phyloP scores from a whole-genome alignment of 2,888 invertebrate species.

The Phyto melanocephala region DNA sequence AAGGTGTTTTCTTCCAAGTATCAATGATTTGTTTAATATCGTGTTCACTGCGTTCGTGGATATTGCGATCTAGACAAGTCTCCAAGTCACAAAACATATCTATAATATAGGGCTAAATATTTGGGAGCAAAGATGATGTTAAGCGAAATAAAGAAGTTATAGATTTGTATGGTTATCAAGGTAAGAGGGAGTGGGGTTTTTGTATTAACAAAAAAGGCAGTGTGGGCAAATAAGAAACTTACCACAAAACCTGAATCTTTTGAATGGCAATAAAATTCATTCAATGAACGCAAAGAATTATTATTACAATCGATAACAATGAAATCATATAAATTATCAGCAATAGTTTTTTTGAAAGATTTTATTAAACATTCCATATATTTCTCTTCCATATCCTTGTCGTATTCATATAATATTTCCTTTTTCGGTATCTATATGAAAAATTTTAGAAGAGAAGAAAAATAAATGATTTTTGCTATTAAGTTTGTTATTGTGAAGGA shows the following conservation, averaged over 20 bases:
- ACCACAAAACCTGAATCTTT: conserved; percentile 80
- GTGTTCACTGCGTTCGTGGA: conserved; percentile 87
- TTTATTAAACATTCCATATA: conserved; percentile 91
- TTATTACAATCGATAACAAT: conserved; percentile 96
- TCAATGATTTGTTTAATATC: conserved; percentile 87
- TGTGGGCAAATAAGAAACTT: conserved; percentile 63
- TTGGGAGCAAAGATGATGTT: not conserved
- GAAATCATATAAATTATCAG: conserved; percentile 94
- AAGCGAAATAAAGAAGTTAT: not conserved
- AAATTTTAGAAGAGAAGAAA: not conserved
- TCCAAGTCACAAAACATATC: conserved; percentile 91
- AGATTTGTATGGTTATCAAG: not conserved
- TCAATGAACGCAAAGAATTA: conserved; percentile 88
- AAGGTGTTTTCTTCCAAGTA: conserved; percentile 88
- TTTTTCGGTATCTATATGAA: conserved; percentile 79
- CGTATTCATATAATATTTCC: conserved; percentile 86
- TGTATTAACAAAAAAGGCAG: no score
- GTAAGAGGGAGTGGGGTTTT: no score
- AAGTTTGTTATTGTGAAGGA: not conserved
- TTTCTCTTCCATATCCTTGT: conserved; percentile 88
- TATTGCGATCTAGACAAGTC: conserved; percentile 89
- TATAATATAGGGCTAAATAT: conserved; percentile 89
- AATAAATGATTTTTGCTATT: not conserved
- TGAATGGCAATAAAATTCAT: conserved; percentile 93
- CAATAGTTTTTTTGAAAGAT: conserved; percentile 93